phyloP scores from a whole-genome alignment of 2,888 invertebrate genomes.

The Leucania comma region DNA sequence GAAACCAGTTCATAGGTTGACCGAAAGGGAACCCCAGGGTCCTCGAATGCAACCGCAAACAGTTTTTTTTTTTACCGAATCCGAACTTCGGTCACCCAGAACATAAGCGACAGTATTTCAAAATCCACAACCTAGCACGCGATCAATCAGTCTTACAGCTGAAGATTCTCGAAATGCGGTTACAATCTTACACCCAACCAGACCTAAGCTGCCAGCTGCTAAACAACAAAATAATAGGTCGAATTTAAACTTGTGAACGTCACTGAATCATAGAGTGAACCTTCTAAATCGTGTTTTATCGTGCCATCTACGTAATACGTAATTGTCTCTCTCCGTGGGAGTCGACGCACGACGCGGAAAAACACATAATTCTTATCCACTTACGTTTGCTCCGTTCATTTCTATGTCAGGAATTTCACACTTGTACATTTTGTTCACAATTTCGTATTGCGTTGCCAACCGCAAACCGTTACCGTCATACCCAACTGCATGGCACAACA shows the following conservation, averaged over 20 bases:
- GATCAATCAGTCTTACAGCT: not conserved
- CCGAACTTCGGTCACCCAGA: no score
- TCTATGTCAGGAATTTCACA: constrained; percentile 25
- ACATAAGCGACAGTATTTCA: no score
- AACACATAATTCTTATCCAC: constrained; percentile 51
- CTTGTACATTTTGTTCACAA: constrained; percentile 6
- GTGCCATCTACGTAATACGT: constrained; percentile 36
- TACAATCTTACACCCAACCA: no score
- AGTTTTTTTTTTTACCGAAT: no score
- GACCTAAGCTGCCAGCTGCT: no score
- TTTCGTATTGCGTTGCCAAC: not conserved
- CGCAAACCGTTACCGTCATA: constrained; percentile 3
- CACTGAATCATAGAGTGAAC: not conserved
- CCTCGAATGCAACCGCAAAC: no score
- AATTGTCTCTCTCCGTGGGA: constrained; percentile 41
- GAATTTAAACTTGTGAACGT: not conserved
- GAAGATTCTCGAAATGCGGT: not conserved
- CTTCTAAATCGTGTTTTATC: constrained; percentile 16
- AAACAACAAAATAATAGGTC: no score
- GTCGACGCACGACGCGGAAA: constrained; percentile 42
- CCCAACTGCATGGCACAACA: constrained; percentile 13
- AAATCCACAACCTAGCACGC: not conserved
- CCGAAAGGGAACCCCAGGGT: no score
- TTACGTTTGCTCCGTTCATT: constrained; percentile 20
- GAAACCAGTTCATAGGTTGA: no score